Base-by-base conservation (phyloP, 1,140 invertebrate species). In the Arctopsyche grandis region DNA sequence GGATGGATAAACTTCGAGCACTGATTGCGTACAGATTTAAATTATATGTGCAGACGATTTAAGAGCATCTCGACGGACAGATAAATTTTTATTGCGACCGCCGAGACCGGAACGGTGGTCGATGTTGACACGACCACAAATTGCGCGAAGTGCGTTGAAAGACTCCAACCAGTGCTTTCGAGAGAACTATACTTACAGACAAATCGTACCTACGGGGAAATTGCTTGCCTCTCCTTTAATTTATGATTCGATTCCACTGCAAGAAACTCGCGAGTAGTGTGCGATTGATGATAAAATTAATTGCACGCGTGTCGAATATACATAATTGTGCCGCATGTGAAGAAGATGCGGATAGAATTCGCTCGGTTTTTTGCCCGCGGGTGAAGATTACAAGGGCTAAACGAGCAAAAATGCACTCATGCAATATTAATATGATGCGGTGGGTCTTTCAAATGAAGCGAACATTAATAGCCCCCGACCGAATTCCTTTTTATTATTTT, bases 351-450 rank as follows among this genome's bases (percentile, higher is more conserved):
- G n/a, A n/a, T n/a, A n/a, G n/a, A 38, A 38, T 38, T 38, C 29
- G 29, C 7, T 38, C 48, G 4, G 4, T 52, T 52, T 14, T n/a
- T n/a, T n/a, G n/a, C n/a, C n/a, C n/a, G n/a, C n/a, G n/a, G n/a
- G n/a, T n/a, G n/a, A n/a, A n/a, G n/a, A n/a, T n/a, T n/a, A n/a
- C n/a, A n/a, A n/a, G n/a, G n/a, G n/a, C 16, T 14, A 14, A 52
- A 52, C 16, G 48, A 52, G 48, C 16, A 12, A 52, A 52, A 52
- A 52, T 52, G 48, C 16, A 16, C 48, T 52, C 48, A 52, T 52
- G 48, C 48, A 52, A 52, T 52, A 52, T 52, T 52, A 52, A 52
- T 52, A 52, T 12, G 16, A 52, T 52, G 48, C 48, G 48, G 48
- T 52, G 16, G 48, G 48, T 52, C 48, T 52, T 52, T 52, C 16